These are phyloP conservation scores for Calvadosia cruxmelitensis DNA, from an alignment of 30 jellyfish, hydroid and myxozoan species.

Conservation along the genomic window DNA sequence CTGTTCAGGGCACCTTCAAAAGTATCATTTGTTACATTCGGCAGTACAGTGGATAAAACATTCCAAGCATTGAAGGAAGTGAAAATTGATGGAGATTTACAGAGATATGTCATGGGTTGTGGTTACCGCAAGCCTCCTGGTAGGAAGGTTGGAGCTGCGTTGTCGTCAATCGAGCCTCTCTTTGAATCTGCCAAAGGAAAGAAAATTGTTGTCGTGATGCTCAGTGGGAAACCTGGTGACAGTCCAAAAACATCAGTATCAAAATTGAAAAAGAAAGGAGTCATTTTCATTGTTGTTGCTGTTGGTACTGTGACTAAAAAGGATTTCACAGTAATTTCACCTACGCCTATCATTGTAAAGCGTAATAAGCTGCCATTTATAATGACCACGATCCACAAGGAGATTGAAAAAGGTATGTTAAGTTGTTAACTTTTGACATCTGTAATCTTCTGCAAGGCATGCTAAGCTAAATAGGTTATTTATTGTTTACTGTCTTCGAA, in stretches of 20 bases:
- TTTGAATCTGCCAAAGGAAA: not conserved
- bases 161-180: not conserved
- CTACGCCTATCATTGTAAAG: not conserved
- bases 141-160: not conserved
- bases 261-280: not conserved
- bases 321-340: not conserved
- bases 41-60: constrained; percentile 32
- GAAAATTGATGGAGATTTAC: not conserved
- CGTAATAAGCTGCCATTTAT: not conserved
- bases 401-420: not conserved
- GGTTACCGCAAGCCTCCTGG: not conserved
- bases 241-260: not conserved
- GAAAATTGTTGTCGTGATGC: not conserved
- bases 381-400: not conserved
- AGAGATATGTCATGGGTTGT: not conserved
- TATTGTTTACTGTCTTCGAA: no score
- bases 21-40: constrained; percentile 32
- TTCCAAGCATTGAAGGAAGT: constrained; percentile 26
- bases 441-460: no score
- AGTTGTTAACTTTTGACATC: no score
- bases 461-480: no score
- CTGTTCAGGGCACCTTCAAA: constrained; percentile 27
- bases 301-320: not conserved
- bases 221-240: not conserved
- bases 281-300: not conserved